Evolutionary conservation across 2,888 invertebrate species (phyloP), one percentile per base, ranked within the genome.

Genomic region (Teleiodes luculella): DNA sequence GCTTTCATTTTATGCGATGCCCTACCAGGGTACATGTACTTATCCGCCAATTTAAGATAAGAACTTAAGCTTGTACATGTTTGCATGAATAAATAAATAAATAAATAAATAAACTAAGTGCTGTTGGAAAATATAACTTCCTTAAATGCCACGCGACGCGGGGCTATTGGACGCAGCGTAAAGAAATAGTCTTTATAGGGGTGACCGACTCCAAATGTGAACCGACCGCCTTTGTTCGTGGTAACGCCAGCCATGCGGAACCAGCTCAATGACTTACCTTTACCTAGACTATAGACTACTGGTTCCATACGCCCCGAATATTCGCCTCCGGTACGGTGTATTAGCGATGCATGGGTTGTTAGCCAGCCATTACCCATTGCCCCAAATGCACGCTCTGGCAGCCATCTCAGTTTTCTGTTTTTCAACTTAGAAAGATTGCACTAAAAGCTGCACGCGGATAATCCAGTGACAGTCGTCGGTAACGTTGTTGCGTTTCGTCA

Each of bases 401-500:
- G 60, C 64, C 61, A 64, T 68, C 67, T 41, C 39, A 10, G 16
- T 41, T 18, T 41, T 18, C 39, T 41, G 66, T 70, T 74, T 70
- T 68, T 64, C 64, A 67, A 65, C 58, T 70, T 66, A 64, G 64
- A 70, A 73, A 66, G 58, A 60, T 57, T 66, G 61, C 60, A 65
- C 60, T 59, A 56, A 60, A 57, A 64, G 54, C 59, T 60, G 57
- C 64, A 64, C 70, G 66, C 67, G 74, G 72, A 70, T 74, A 74
- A 78, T 76, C 74, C 74, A 80, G 72, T 73, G 62, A 61, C 66
- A 64, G 65, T 69, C 70, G 65, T 69, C 70, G 67, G 73, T 83
- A 82, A 84, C 75, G 74, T 72, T 64, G 78, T 84, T 81, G 81
- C 72, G 72, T 75, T 76, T 74, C 72, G 74, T 65, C 66, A 59